These are phyloP conservation scores for Panthera leo DNA, from an alignment of 2,113 vertebrate genomes.

Conservation along the genomic window DNA sequence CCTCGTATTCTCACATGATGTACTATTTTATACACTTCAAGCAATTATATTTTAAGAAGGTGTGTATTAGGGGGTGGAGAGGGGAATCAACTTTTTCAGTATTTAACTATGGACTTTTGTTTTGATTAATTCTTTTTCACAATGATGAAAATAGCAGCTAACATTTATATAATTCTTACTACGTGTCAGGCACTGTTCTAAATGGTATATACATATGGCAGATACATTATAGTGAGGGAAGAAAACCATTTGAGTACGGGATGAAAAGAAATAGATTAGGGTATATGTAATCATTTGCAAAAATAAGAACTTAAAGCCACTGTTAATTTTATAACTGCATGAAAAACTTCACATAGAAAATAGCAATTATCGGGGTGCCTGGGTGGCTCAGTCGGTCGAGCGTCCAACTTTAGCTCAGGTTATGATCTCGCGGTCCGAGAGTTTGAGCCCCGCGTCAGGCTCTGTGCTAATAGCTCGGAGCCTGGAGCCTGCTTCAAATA, in stretches of 20 bases:
- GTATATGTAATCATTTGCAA: neutral
- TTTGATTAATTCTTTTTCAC: neutral
- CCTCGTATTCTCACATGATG: neutral
- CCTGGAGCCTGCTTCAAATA: no score
- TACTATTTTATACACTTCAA: neutral
- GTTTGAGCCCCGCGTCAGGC: no score
- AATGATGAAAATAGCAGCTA: neutral
- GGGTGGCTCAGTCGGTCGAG: no score
- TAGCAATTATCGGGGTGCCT: neutral
- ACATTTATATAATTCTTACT: neutral
- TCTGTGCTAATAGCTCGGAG: no score
- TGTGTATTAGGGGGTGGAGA: neutral
- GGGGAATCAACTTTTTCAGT: neutral
- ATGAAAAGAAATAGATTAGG: neutral
- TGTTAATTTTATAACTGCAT: neutral
- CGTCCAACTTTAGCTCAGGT: no score
- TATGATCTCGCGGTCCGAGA: no score
- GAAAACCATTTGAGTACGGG: neutral
- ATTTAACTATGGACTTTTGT: neutral
- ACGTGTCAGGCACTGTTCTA: neutral
- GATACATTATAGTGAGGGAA: neutral
- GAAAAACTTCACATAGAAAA: neutral
- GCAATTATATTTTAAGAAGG: neutral
- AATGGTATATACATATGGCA: neutral
- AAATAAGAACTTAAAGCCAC: neutral